Evolutionary conservation across 1,140 invertebrate genomes (phyloP).

Genomic region (Leucophenga varia): DNA sequence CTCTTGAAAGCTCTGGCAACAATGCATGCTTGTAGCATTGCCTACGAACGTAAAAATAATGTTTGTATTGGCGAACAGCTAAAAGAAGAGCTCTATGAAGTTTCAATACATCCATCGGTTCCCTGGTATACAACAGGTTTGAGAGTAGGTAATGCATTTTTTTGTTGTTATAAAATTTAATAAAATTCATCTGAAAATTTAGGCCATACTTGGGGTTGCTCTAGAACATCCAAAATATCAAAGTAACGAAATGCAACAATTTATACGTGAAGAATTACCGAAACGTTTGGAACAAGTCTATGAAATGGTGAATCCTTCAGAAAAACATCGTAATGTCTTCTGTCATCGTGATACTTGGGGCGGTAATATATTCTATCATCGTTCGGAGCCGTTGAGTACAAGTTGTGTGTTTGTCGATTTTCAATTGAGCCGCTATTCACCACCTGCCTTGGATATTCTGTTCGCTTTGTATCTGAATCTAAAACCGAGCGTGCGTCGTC

Average conservation of each 20-base stretch:
- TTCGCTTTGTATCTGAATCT: constrained; percentile 40
- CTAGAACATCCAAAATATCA: constrained; percentile 29
- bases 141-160: constrained; percentile 15
- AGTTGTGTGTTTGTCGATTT: constrained; percentile 64
- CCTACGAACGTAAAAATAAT: constrained; percentile 35
- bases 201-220: constrained; percentile 38
- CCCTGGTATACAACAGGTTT: constrained; percentile 39
- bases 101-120: constrained; percentile 30
- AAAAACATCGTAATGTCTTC: constrained; percentile 59
- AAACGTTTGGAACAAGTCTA: constrained; percentile 35
- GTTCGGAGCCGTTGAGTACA: constrained; percentile 38
- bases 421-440: constrained; percentile 60
- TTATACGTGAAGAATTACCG: constrained; percentile 37
- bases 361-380: constrained; percentile 65
- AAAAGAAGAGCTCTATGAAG: constrained; percentile 33
- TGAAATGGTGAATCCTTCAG: constrained; percentile 47
- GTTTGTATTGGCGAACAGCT: constrained; percentile 47
- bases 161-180: no score
- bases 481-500: constrained; percentile 20
- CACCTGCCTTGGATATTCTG: constrained; percentile 62
- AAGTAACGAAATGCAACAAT: constrained; percentile 17
- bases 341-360: constrained; percentile 66
- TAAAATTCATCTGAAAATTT: no score
- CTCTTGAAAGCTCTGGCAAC: constrained; percentile 50
- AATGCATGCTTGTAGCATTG: constrained; percentile 53